A percentile compares a stretch with the other conserved stretches of the same genome.
phyloP scores from a whole-genome alignment of 2,888 invertebrate genomes.

The Cyaniris semiargus region DNA sequence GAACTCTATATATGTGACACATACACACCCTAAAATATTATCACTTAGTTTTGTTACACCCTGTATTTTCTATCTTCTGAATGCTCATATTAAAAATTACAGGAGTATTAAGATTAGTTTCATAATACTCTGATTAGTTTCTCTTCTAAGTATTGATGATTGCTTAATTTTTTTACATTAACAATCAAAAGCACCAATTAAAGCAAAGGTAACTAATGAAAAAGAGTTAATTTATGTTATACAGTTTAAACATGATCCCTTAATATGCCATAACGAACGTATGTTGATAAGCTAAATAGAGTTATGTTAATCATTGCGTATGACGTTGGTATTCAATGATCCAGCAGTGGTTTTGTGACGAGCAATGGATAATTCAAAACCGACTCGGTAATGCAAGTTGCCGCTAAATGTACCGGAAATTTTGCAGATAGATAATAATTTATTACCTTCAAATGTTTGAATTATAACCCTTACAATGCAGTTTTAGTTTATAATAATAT shows the following conservation, averaged over 20 bases:
- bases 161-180: too few relatives aligned
- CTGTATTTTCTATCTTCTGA: too few relatives aligned
- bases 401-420: background rate
- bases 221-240: background rate
- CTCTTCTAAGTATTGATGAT: too few relatives aligned
- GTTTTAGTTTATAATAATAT: slow-evolving; percentile 24
- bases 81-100: too few relatives aligned
- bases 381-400: background rate
- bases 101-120: too few relatives aligned
- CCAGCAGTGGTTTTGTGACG: background rate
- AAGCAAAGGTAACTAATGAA: background rate
- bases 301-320: background rate
- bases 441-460: background rate
- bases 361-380: background rate
- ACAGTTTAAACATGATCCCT: background rate
- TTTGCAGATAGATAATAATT: background rate
- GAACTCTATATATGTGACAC: too few relatives aligned
- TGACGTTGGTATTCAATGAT: background rate
- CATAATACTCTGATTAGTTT: too few relatives aligned
- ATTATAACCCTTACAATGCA: slow-evolving; percentile 15
- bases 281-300: background rate
- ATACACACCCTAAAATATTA: too few relatives aligned
- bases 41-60: too few relatives aligned
- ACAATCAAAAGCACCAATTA: too few relatives aligned
- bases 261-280: background rate